A percentile compares a stretch with the other conserved stretches of the same genome.
Evolutionary conservation across 1,140 invertebrate species (phyloP).

Genomic region (Drosophila nannoptera): DNA sequence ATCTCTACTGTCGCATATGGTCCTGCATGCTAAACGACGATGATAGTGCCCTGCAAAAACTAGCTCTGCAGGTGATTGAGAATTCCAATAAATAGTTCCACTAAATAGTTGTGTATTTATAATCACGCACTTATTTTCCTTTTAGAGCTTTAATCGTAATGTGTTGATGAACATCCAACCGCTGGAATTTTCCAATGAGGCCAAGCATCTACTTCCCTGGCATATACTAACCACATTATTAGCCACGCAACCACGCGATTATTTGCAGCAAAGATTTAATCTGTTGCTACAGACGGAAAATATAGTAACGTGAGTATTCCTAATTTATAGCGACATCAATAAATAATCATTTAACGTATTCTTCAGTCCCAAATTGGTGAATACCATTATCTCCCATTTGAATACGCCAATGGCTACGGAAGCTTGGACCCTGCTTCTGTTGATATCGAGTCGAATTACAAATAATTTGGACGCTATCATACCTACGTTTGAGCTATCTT

Average conservation of each 20-base stretch:
- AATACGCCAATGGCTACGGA: constrained; percentile 70
- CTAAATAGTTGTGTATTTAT: neutral
- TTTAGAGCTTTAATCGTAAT: constrained; percentile 64
- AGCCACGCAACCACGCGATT: constrained; percentile 55
- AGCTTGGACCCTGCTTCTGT: constrained; percentile 67
- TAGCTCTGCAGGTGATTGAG: constrained; percentile 56
- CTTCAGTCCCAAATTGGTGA: constrained; percentile 56
- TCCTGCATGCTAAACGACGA: constrained; percentile 63
- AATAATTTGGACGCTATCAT: constrained; percentile 69
- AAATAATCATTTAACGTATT: neutral
- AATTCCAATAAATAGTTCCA: too few relatives aligned
- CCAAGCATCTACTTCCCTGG: constrained; percentile 74
- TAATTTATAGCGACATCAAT: neutral
- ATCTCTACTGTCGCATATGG: constrained; percentile 69
- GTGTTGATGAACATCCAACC: constrained; percentile 61
- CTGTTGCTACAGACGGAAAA: constrained; percentile 46
- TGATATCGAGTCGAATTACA: constrained; percentile 68
- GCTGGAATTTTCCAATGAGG: constrained; percentile 65
- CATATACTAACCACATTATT: constrained; percentile 67
- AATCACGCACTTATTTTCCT: neutral
- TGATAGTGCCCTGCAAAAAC: constrained; percentile 59
- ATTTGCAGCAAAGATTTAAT: constrained; percentile 57
- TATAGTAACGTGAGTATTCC: constrained; percentile 44
- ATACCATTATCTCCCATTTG: constrained; percentile 69
- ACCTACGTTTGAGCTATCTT: constrained; percentile 59